Percentiles rank a stretch among this genome's conserved stretches.
phyloP scores from a whole-genome alignment of 2,113 vertebrate genomes.

The Zonotrichia leucophrys region DNA sequence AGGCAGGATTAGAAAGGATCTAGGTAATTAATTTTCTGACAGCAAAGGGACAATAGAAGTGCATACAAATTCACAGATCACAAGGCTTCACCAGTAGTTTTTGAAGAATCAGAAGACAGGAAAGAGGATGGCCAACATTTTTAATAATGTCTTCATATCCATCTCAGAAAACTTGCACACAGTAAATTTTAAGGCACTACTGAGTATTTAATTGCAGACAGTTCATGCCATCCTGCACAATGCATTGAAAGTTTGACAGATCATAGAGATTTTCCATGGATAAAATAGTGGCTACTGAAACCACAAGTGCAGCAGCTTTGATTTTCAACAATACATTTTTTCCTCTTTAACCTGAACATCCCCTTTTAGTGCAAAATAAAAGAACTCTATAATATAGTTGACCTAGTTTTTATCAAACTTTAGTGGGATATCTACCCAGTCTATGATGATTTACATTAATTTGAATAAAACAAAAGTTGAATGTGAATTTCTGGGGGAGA shows the following conservation, averaged over 20 bases:
- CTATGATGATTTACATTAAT: not conserved
- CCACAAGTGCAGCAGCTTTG: not conserved
- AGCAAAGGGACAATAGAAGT: not conserved
- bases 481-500: not conserved
- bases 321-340: not conserved
- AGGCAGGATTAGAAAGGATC: not conserved
- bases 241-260: not conserved
- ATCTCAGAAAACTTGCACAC: not conserved
- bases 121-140: not conserved
- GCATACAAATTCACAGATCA: not conserved
- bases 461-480: not conserved
- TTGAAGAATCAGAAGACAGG: not conserved
- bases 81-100: not conserved
- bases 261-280: not conserved
- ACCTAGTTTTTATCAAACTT: conserved; percentile 5
- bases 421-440: not conserved
- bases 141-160: not conserved
- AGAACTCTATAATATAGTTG: not conserved
- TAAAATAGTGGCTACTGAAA: not conserved
- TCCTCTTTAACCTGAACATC: not conserved
- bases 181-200: not conserved
- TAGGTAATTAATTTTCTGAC: not conserved
- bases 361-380: not conserved
- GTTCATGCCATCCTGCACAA: not conserved
- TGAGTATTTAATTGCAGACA: not conserved